phyloP scores from a whole-genome alignment of 2,888 invertebrate genomes.

The Apocheima hispidaria region DNA sequence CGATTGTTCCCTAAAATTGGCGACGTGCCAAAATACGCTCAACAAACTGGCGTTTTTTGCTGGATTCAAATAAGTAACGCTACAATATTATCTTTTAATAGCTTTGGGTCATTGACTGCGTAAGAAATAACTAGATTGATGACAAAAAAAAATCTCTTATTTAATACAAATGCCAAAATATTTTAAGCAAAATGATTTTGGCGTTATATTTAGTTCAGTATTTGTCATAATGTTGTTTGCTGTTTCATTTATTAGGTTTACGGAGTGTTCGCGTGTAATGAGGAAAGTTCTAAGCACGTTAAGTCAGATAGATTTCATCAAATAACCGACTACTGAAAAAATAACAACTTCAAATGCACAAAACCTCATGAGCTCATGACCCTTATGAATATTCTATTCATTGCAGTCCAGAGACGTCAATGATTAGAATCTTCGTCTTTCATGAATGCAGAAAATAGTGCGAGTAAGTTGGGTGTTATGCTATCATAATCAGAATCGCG shows the following conservation, averaged over 20 bases:
- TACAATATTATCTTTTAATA: slow-evolving; percentile 36
- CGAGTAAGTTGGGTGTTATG: no score
- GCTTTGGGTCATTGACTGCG: slow-evolving; percentile 31
- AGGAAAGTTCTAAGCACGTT: not conserved
- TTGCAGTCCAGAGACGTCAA: no score
- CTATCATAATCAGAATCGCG: no score
- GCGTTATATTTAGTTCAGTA: not conserved
- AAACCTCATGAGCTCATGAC: no score
- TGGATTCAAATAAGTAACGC: slow-evolving; percentile 30
- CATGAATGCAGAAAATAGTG: no score
- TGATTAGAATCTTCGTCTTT: no score
- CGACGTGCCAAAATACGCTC: slow-evolving; percentile 50
- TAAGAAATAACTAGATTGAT: not conserved
- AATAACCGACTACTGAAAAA: not conserved
- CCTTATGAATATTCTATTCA: no score
- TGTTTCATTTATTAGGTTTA: not conserved
- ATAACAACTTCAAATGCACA: no score
- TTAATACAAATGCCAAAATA: not conserved
- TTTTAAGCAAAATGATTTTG: not conserved
- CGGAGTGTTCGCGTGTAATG: not conserved
- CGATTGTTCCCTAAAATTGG: slow-evolving; percentile 55
- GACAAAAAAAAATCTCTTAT: not conserved
- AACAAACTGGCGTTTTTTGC: slow-evolving; percentile 17
- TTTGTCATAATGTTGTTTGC: not conserved
- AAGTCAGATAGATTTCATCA: not conserved